These are phyloP conservation scores for Cariama cristata DNA, from an alignment of 2,113 vertebrate genomes.

Conservation along the genomic window DNA sequence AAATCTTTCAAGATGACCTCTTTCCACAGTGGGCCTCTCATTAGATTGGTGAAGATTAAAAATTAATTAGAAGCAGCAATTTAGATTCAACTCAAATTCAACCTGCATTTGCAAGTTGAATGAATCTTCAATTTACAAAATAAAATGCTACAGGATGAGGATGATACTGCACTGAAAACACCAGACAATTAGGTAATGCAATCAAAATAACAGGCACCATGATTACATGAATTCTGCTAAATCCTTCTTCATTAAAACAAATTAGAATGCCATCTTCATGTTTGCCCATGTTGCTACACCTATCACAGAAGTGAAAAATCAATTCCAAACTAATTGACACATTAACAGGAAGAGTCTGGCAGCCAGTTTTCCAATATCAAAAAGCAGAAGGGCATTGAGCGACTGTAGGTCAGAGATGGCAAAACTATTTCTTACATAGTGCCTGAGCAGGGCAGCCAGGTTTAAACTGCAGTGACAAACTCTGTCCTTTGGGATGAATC, in stretches of 20 bases:
- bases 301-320: conserved; percentile 10
- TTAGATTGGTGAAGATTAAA: background rate
- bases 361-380: conserved; percentile 1
- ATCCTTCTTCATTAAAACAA: background rate
- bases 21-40: background rate
- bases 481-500: background rate
- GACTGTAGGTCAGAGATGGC: background rate
- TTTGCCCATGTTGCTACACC: background rate
- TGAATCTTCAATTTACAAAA: background rate
- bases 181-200: background rate
- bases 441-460: background rate
- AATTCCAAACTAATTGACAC: conserved; percentile 34
- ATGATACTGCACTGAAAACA: background rate
- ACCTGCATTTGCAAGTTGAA: background rate
- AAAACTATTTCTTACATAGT: background rate
- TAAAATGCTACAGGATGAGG: background rate
- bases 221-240: background rate
- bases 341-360: background rate
- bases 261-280: background rate
- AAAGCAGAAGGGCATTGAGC: background rate
- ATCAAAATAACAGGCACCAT: background rate
- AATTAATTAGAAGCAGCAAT: background rate
- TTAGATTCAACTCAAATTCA: background rate
- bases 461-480: background rate
- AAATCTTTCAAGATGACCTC: background rate